Evolutionary conservation across 2,797 vertebrate species (phyloP).

Genomic region (Natrix natrix): DNA sequence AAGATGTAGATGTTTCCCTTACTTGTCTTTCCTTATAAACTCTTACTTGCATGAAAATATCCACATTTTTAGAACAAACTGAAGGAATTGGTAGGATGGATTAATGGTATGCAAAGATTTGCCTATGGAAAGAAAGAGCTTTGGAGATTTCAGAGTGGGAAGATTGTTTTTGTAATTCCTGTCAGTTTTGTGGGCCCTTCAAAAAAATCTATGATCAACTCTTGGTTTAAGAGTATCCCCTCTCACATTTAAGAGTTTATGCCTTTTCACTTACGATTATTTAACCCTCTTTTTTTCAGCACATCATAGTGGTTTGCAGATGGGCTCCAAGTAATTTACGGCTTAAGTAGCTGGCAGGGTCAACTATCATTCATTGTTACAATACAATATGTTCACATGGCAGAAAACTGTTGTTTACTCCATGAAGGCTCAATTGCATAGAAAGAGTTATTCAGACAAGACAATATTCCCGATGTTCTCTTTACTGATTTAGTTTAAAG

Average conservation of each 20-base stretch:
- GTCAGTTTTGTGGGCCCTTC: background rate
- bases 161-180: background rate
- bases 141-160: constrained; percentile 36
- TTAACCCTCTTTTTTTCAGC: background rate
- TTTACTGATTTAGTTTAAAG: background rate
- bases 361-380: background rate
- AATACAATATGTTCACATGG: background rate
- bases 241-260: background rate
- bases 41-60: constrained; percentile 18
- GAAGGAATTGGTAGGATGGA: constrained; percentile 27
- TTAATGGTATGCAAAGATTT: constrained; percentile 61
- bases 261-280: background rate
- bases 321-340: background rate
- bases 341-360: background rate
- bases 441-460: background rate
- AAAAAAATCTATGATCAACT: background rate
- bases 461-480: background rate
- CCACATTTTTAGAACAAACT: constrained; percentile 22
- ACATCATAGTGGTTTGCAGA: background rate
- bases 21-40: background rate
- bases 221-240: background rate
- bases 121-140: constrained; percentile 41
- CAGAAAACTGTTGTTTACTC: background rate
- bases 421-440: too few relatives aligned
- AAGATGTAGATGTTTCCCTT: background rate